Percentiles rank a stretch among this genome's conserved stretches.
These are phyloP conservation scores for Propsilocerus akamusi DNA, from an alignment of 1,140 invertebrate genomes.

Conservation along the genomic window DNA sequence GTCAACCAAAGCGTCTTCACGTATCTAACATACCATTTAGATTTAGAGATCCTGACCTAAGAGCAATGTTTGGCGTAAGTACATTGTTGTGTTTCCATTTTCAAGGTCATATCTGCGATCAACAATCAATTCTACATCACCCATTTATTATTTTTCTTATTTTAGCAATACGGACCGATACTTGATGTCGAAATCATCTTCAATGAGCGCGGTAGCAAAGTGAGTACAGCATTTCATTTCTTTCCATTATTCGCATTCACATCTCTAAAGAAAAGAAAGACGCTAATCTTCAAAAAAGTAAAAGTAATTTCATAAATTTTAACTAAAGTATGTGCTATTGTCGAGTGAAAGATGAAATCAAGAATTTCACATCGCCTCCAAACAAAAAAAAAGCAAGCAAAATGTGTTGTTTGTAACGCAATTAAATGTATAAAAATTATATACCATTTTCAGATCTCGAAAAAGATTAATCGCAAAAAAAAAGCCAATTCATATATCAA, in stretches of 20 bases:
- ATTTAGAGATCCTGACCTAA: slow-evolving; percentile 92
- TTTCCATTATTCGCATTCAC: not conserved
- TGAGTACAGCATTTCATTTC: slow-evolving; percentile 35
- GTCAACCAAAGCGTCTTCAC: slow-evolving; percentile 71
- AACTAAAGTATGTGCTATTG: too few relatives aligned
- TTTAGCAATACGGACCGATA: slow-evolving; percentile 94
- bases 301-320: too few relatives aligned
- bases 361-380: too few relatives aligned
- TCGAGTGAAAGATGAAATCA: too few relatives aligned
- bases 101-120: not conserved
- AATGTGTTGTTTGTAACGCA: too few relatives aligned
- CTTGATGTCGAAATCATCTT: slow-evolving; percentile 99
- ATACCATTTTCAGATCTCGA: too few relatives aligned
- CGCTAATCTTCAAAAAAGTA: too few relatives aligned
- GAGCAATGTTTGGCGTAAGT: slow-evolving; percentile 95
- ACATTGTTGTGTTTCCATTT: slow-evolving; percentile 8
- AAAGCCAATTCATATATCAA: too few relatives aligned
- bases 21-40: slow-evolving; percentile 99
- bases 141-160: slow-evolving; percentile 26
- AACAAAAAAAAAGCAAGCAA: too few relatives aligned
- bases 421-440: too few relatives aligned
- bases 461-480: too few relatives aligned
- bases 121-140: slow-evolving; percentile 5
- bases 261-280: too few relatives aligned
- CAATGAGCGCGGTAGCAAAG: slow-evolving; percentile 98